Conservation (phyloP, 1,140 invertebrate species). For the Zaprionus gabonicus region DNA sequence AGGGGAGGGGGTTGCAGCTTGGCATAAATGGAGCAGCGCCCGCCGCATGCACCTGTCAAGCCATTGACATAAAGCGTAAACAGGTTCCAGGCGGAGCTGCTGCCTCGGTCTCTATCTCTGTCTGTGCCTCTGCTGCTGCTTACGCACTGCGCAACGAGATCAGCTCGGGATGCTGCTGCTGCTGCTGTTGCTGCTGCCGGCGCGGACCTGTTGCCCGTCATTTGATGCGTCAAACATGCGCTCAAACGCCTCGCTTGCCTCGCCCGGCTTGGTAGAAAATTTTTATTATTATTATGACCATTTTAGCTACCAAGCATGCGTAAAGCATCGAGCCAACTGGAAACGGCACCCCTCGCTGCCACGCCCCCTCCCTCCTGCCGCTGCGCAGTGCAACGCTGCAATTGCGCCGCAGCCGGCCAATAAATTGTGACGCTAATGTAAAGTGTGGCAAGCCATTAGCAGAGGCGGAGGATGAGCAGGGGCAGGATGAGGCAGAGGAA, state of each 20-base stretch:
- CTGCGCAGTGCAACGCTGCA: slow-evolving; percentile 37
- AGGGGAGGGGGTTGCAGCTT: slow-evolving; percentile 6
- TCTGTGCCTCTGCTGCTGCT: slow-evolving; percentile 38
- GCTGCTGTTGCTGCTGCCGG: slow-evolving; percentile 43
- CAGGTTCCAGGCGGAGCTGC: slow-evolving; percentile 52
- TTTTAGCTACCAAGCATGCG: slow-evolving; percentile 78
- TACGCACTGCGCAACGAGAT: slow-evolving; percentile 71
- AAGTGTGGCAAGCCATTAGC: slow-evolving; percentile 81
- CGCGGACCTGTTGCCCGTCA: slow-evolving; percentile 67
- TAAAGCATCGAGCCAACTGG: slow-evolving; percentile 65
- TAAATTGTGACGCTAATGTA: slow-evolving; percentile 82
- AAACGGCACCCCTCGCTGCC: slow-evolving; percentile 22
- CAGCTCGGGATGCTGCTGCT: slow-evolving; percentile 44
- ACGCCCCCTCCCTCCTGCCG: slow-evolving; percentile 13
- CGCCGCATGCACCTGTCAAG: slow-evolving; percentile 74
- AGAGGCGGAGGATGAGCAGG: slow-evolving; percentile 21
- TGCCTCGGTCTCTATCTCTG: not conserved
- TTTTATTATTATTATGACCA: slow-evolving; percentile 82
- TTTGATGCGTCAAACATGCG: slow-evolving; percentile 79
- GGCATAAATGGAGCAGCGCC: slow-evolving; percentile 71
- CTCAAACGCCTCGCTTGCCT: slow-evolving; percentile 69
- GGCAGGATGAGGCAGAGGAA: not conserved
- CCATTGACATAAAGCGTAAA: slow-evolving; percentile 80
- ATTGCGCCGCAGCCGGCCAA: slow-evolving; percentile 59
- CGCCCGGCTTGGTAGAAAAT: slow-evolving; percentile 60